Evolutionary conservation across 2,888 invertebrate genomes (phyloP).

Genomic region (Scaptomyza reducta): DNA sequence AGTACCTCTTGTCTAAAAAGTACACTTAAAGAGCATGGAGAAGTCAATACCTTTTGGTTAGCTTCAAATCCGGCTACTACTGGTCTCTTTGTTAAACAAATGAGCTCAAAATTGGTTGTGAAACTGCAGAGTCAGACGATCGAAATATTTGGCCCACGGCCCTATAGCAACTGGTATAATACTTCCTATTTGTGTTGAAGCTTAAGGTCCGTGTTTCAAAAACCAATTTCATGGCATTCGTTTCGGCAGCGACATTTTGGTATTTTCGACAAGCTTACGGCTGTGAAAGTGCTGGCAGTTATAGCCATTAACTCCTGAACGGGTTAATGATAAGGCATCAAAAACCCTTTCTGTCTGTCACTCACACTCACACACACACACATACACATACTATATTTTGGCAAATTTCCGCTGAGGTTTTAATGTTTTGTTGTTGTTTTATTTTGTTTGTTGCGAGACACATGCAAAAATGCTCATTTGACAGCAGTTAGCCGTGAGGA

Average conservation of each 20-base stretch:
- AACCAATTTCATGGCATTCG: constrained; percentile 50
- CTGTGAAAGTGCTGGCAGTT: constrained; percentile 10
- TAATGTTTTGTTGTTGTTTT: background rate
- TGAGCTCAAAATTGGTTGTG: constrained; percentile 53
- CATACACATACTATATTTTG: constrained; percentile 9
- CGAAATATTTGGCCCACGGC: constrained; percentile 11
- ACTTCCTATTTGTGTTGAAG: constrained; percentile 4
- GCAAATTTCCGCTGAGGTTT: constrained; percentile 12
- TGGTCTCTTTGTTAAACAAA: constrained; percentile 29
- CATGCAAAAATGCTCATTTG: constrained; percentile 52
- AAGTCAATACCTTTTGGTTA: background rate
- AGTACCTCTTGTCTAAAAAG: too few species aligned
- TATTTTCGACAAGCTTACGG: constrained; percentile 13
- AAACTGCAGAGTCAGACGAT: constrained; percentile 31
- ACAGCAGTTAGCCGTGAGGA: constrained; percentile 42
- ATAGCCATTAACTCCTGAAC: constrained; percentile 19
- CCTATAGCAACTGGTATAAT: constrained; percentile 34
- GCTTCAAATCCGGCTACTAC: background rate
- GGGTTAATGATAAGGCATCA: constrained; percentile 36
- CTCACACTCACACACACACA: background rate
- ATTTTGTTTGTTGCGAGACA: constrained; percentile 6
- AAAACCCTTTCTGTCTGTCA: constrained; percentile 1
- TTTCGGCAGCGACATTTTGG: constrained; percentile 42
- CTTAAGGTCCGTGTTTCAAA: constrained; percentile 28
- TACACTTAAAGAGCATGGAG: constrained; percentile 6